Conservation (phyloP, 2,888 invertebrate genomes). For the Hoplodrina ambigua region DNA sequence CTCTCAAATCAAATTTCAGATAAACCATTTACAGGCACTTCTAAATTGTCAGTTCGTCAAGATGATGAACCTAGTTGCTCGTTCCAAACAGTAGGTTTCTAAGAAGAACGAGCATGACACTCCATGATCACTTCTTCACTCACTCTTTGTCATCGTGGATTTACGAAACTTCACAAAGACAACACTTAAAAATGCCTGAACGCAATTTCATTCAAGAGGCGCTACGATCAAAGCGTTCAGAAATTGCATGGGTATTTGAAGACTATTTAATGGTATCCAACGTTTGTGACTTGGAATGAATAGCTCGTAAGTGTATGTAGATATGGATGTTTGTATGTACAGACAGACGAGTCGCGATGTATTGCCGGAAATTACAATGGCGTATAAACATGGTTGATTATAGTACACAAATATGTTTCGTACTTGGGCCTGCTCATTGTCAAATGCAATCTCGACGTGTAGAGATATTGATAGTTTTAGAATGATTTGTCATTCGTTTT, state of each 20-base stretch:
- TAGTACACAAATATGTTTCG: constrained; percentile 15
- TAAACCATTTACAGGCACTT: no score
- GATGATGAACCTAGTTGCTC: no score
- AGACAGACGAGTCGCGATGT: constrained; percentile 8
- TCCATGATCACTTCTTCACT: neutral
- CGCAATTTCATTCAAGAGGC: neutral
- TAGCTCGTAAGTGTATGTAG: constrained; percentile 5
- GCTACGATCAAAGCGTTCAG: constrained; percentile 34
- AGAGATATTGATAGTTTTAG: neutral
- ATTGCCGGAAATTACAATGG: constrained; percentile 52
- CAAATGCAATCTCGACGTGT: neutral
- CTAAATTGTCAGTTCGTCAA: no score
- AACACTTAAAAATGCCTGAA: constrained; percentile 8
- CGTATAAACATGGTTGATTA: constrained; percentile 22
- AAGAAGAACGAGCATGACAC: no score
- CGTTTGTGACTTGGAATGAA: constrained; percentile 16
- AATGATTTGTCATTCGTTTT: no score
- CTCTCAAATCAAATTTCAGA: no score
- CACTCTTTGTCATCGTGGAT: neutral
- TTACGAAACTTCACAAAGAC: neutral
- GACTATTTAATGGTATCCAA: constrained; percentile 21
- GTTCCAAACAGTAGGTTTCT: no score
- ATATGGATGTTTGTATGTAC: constrained; percentile 8
- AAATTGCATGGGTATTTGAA: constrained; percentile 37
- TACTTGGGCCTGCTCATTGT: constrained; percentile 1